Percentiles rank a stretch among this genome's conserved stretches.
These are phyloP conservation scores for Galeopsomyia nigrocyanea DNA, from an alignment of 2,888 invertebrate species.

Conservation along the genomic window DNA sequence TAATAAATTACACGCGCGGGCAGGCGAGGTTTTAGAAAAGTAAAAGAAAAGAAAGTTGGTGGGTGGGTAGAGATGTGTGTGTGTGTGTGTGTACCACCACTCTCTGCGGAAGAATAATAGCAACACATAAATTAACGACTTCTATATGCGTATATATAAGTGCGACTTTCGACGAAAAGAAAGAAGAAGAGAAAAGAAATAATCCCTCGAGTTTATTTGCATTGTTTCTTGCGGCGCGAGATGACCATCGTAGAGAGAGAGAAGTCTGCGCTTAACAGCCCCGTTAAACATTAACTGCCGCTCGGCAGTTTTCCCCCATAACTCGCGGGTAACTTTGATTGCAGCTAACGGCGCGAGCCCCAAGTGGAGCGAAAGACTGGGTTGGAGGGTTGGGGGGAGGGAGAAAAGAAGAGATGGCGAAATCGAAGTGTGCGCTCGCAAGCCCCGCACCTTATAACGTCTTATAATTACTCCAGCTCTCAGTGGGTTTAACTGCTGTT, in stretches of 20 bases:
- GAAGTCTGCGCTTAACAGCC: slow-evolving; percentile 63
- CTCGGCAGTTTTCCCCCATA: slow-evolving; percentile 63
- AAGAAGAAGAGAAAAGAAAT: slow-evolving; percentile 18
- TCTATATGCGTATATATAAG: no score
- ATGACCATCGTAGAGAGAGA: slow-evolving; percentile 48
- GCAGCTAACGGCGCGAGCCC: slow-evolving; percentile 60
- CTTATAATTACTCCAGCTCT: slow-evolving; percentile 65
- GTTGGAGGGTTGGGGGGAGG: slow-evolving; percentile 24
- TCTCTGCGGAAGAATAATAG: slow-evolving; percentile 45
- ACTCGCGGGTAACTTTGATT: slow-evolving; percentile 67
- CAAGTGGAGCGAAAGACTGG: slow-evolving; percentile 34
- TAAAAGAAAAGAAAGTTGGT: slow-evolving; percentile 21
- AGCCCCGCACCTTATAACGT: slow-evolving; percentile 62
- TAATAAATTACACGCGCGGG: slow-evolving; percentile 51
- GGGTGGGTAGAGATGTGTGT: slow-evolving; percentile 16
- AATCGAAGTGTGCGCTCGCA: slow-evolving; percentile 50
- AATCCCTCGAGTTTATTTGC: no score
- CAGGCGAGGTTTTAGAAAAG: neutral
- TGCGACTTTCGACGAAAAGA: no score
- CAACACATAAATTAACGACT: slow-evolving; percentile 47
- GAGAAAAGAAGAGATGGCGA: slow-evolving; percentile 46
- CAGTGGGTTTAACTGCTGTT: slow-evolving; percentile 64
- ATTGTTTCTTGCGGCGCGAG: slow-evolving; percentile 40
- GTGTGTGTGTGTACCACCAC: neutral
- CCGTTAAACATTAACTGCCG: slow-evolving; percentile 67